These are phyloP conservation scores for Phalacrocorax pelagicus DNA, from an alignment of 2,113 vertebrate genomes.

Conservation along the genomic window DNA sequence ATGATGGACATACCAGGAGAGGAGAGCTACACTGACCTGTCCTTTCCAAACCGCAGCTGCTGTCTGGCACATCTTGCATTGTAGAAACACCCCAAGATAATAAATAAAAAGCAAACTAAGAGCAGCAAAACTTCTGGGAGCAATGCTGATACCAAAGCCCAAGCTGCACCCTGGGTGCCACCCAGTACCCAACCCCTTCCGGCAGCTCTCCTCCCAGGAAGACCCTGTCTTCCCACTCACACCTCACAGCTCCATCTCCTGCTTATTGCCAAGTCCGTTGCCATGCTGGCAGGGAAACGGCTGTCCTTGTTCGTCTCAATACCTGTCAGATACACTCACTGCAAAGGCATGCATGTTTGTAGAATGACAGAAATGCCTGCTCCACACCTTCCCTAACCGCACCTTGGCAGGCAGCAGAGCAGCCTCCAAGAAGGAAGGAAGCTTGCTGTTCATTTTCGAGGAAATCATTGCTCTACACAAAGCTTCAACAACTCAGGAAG, in stretches of 20 bases:
- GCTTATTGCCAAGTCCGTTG: rapidly evolving
- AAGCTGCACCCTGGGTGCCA: background rate
- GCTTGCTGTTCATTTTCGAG: background rate
- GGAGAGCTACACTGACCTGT: background rate
- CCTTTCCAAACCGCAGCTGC: background rate
- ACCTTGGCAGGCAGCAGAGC: background rate
- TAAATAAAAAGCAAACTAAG: background rate
- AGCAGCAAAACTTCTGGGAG: background rate
- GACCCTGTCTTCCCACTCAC: background rate
- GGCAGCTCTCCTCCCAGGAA: rapidly evolving
- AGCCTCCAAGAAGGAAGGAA: background rate
- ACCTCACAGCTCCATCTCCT: background rate
- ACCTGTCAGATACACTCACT: background rate
- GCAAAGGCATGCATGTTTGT: background rate
- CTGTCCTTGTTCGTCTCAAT: background rate
- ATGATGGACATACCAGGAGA: background rate
- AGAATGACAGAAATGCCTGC: background rate
- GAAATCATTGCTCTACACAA: background rate
- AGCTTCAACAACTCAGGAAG: background rate
- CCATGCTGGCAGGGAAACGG: rapidly evolving
- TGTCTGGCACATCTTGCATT: background rate
- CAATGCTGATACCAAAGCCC: background rate
- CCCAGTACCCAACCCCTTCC: background rate
- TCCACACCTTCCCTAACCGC: background rate
- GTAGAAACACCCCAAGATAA: background rate